Base-by-base conservation (phyloP, 1,140 invertebrate species). In the Magallana gigas region DNA sequence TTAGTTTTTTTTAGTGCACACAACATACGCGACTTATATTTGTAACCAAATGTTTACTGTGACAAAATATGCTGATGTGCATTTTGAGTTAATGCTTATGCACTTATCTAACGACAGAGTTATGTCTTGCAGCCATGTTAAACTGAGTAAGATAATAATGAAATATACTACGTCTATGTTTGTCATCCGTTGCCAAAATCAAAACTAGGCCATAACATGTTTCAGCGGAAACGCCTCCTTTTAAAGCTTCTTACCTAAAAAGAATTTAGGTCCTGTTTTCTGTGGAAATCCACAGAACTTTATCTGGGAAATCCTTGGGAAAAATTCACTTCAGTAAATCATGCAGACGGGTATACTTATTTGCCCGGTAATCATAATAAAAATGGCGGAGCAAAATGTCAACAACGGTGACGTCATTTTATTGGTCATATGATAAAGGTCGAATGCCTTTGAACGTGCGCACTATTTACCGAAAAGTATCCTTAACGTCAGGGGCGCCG, bases 381-480 rank as follows among this genome's bases (percentile, higher is more conserved):
- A 71, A 71, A 71, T 71, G 68, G 68, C 68, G 68, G 68, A 71
- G 68, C 68, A 71, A 71, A 71, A 71, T 71, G 68, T 71, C 68
- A 71, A 71, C 68, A 71, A 71, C 68, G 18, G 18, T 71, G 68
- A 71, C 68, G 68, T 71, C 68, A 71, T 29, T 71, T 71, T 71
- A 18, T 36, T 71, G 68, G 68, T 71, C 68, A 71, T 71, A 71
- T 71, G 68, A 71, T 71, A 71, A 71, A 68, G 68, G 68, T 71
- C 68, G 36, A 36, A 71, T 71, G 68, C 23, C 8, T 71, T 71
- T 71, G n/a, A 29, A 36, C 18, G 68, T 23, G 23, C 68, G n/a
- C 23, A 29, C 68, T 71, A 71, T 36, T 71, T 71, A 71, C 68
- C 68, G 7, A 8, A 29, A 71, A 29, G 18, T 23, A 9, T 23